Base-by-base conservation (phyloP, 2,113 vertebrate species). In the Orthonyx spaldingii region DNA sequence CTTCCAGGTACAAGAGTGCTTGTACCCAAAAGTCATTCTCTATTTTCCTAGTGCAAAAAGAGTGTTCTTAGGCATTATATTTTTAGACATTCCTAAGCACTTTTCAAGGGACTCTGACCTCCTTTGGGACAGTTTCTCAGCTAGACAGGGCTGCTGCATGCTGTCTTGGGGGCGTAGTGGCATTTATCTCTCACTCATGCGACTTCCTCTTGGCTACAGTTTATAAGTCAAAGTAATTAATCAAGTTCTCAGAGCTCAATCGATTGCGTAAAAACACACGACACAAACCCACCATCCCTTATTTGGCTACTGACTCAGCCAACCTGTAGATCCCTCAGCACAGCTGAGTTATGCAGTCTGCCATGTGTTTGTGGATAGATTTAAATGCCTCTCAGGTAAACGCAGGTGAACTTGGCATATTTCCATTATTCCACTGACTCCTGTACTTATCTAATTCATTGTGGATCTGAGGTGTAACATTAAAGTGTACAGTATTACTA, bases 211-310 rank as follows among this genome's bases (percentile, higher is more conserved):
- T 50, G 26, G n/a, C 50, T 87, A 15, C 21, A 69, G 46, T 90
- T 91, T 91, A 44, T 80, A 70, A 87, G 46, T 42, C 91, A 77
- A 87, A 93, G 70, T 66, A 63, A 87, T 96, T 89, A 70, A 92
- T 77, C 71, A 95, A 65, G 37, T 66, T 46, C 39, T 89, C 42
- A 32, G 53, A 90, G 71, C 13, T 72, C 52, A 91, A 23, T 11
- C 1, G 0, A 91, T 83, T 23, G 9, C 77, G 13, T 42, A 86
- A 88, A 86, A 94, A 42, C 32, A 55, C 39, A 47, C 4, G 16
- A 57, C 53, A 66, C 17, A 85, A 87, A 69, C 7, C 13, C 23
- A 72, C 35, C 33, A 42, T 9, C 27, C 16, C 24, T 87, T 87
- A 71, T 76, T 72, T 85, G 63, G 23, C 20, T 83, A 61, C 59